phyloP scores from a whole-genome alignment of 2,888 invertebrate species.

The Aplocera efformata region DNA sequence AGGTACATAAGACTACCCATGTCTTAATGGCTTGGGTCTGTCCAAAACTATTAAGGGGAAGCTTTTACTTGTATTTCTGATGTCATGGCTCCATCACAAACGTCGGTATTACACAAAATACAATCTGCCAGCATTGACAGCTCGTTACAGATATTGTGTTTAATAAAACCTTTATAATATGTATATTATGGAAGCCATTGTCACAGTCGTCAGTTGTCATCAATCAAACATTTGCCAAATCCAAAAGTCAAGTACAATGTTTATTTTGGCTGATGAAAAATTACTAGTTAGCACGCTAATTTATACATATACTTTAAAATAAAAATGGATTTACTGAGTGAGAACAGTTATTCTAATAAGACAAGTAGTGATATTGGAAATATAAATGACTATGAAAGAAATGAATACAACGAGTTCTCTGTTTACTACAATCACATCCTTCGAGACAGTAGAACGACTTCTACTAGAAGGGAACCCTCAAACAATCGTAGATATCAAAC shows the following conservation, averaged over 20 bases:
- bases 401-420: neutral
- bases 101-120: too few relatives aligned
- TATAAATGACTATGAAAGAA: neutral
- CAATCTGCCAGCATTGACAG: too few relatives aligned
- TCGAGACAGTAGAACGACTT: neutral
- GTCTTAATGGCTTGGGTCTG: too few relatives aligned
- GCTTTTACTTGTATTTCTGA: too few relatives aligned
- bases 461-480: neutral
- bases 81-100: too few relatives aligned
- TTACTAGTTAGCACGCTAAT: slow-evolving; percentile 7
- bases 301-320: neutral
- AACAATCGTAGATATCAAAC: neutral
- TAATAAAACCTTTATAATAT: too few relatives aligned
- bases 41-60: too few relatives aligned
- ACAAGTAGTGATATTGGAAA: slow-evolving; percentile 2
- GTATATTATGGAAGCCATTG: too few relatives aligned
- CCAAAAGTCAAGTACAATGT: slow-evolving; percentile 16
- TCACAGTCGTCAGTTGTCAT: too few relatives aligned
- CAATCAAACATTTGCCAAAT: neutral
- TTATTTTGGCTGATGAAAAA: slow-evolving; percentile 16
- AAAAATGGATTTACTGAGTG: slow-evolving; percentile 19
- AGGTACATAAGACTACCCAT: too few relatives aligned
- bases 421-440: slow-evolving; percentile 9
- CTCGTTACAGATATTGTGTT: too few relatives aligned
- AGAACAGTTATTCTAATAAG: slow-evolving; percentile 7